phyloP scores from a whole-genome alignment of 2,888 invertebrate genomes.

The Deladenus siricidicola region DNA sequence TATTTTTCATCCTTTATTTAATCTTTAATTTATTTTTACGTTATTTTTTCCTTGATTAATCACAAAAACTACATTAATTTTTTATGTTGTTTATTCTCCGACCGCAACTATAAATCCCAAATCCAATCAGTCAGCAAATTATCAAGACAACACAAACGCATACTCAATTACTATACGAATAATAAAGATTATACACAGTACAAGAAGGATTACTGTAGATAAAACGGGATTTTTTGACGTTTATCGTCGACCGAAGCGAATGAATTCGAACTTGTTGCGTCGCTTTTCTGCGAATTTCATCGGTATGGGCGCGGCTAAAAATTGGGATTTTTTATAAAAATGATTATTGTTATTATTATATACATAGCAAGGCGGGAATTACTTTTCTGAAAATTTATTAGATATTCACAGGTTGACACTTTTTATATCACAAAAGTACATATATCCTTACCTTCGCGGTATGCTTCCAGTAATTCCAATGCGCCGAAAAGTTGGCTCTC shows the following conservation, averaged over 20 bases:
- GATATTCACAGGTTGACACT: too few relatives aligned
- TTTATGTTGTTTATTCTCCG: too few relatives aligned
- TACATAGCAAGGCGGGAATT: neutral
- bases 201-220: neutral
- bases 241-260: slow-evolving; percentile 47
- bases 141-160: too few relatives aligned
- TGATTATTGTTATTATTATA: neutral
- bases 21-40: too few relatives aligned
- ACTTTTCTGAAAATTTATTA: neutral
- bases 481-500: slow-evolving; percentile 23
- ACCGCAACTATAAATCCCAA: too few relatives aligned
- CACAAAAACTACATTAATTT: too few relatives aligned
- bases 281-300: slow-evolving; percentile 48
- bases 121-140: too few relatives aligned
- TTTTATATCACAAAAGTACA: neutral
- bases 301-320: slow-evolving; percentile 4
- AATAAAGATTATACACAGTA: neutral
- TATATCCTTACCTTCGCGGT: slow-evolving; percentile 34
- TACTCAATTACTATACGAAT: neutral
- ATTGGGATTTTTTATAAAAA: slow-evolving; percentile 11
- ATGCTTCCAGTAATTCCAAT: slow-evolving; percentile 35
- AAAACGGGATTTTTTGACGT: neutral
- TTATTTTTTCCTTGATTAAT: too few relatives aligned
- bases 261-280: slow-evolving; percentile 53
- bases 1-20: too few relatives aligned